Evolutionary conservation across 2,113 vertebrate species (phyloP).

Genomic region (Sus scrofa): DNA sequence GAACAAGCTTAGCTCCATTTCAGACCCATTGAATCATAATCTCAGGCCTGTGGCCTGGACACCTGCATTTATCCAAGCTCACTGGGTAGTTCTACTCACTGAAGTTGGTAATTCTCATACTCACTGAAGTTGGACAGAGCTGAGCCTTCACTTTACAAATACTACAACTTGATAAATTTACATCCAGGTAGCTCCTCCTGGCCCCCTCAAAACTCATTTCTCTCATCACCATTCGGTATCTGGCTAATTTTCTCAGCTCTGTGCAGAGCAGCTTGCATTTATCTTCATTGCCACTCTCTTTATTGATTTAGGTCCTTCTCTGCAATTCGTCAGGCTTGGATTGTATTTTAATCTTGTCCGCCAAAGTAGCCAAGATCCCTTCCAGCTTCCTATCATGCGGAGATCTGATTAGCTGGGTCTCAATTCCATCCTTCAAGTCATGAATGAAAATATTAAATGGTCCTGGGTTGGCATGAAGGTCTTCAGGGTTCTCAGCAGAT

Average conservation of each 20-base stretch:
- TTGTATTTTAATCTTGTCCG: conserved; percentile 83
- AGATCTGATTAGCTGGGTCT: conserved; percentile 78
- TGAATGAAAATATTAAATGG: conserved; percentile 80
- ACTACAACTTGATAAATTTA: neutral
- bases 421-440: conserved; percentile 79
- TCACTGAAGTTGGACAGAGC: neutral
- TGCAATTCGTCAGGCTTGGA: conserved; percentile 79
- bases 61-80: neutral
- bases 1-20: neutral
- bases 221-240: conserved; percentile 47
- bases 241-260: conserved; percentile 67
- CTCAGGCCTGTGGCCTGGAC: neutral
- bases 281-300: conserved; percentile 76
- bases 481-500: conserved; percentile 20
- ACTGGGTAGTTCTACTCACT: neutral
- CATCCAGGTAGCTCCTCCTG: neutral
- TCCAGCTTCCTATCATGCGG: conserved; percentile 62
- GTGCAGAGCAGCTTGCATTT: conserved; percentile 62
- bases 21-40: neutral
- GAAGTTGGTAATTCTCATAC: neutral
- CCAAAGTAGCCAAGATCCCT: conserved; percentile 77
- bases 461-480: conserved; percentile 25
- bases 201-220: conserved; percentile 56
- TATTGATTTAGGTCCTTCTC: conserved; percentile 80
- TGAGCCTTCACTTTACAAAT: neutral